phyloP scores from a whole-genome alignment of 2,797 vertebrate species.

The Coregonus sp. region DNA sequence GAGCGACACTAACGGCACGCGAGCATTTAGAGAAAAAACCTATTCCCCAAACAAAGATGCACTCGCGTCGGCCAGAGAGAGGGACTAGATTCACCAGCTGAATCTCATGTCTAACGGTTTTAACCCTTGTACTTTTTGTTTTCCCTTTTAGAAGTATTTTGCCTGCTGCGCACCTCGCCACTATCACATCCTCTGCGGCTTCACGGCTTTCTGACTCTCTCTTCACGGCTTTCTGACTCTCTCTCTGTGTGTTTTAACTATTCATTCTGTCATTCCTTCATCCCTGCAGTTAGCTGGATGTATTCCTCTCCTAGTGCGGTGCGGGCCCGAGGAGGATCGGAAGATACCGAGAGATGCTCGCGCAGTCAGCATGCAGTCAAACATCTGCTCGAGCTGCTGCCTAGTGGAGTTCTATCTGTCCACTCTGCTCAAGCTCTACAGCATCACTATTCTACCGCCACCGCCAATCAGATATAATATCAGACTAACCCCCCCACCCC shows the following conservation, averaged over 20 bases:
- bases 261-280: conserved; percentile 14
- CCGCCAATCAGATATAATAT: conserved; percentile 30
- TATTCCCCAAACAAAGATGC: not conserved
- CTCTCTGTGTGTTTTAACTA: not conserved
- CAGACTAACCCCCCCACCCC: conserved; percentile 3
- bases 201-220: conserved; percentile 36
- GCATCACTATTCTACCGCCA: conserved; percentile 16
- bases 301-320: not conserved
- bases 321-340: not conserved
- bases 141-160: conserved; percentile 41
- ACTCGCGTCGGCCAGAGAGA: not conserved
- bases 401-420: conserved; percentile 7
- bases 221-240: not conserved
- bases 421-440: not conserved
- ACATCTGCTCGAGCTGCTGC: not conserved
- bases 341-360: conserved; percentile 3
- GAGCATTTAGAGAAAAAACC: conserved; percentile 10
- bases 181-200: conserved; percentile 47
- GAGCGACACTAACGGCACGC: conserved; percentile 12
- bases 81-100: not conserved
- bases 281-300: not conserved
- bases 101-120: not conserved
- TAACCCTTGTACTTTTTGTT: not conserved
- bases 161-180: conserved; percentile 20
- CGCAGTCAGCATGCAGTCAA: conserved; percentile 1